phyloP scores from a whole-genome alignment of 2,113 vertebrate genomes.

The Syngnathus scovelli region DNA sequence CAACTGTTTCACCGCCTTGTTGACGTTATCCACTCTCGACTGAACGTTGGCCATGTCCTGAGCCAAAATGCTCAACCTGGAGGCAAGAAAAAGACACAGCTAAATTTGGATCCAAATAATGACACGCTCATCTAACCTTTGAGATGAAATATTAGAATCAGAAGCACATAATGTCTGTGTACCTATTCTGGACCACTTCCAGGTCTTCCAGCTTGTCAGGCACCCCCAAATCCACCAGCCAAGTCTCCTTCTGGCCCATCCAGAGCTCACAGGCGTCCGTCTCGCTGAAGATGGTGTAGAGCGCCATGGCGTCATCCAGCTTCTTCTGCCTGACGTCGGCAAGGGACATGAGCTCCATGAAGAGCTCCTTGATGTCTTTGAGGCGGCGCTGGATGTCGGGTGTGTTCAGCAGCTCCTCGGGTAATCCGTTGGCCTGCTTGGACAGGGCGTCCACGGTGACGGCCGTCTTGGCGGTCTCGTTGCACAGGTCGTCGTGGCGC shows the following conservation, averaged over 20 bases:
- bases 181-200: slow-evolving; percentile 93
- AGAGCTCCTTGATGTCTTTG: slow-evolving; percentile 75
- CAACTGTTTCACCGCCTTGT: slow-evolving; percentile 79
- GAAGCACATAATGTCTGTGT: background rate
- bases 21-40: slow-evolving; percentile 78
- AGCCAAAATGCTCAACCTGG: slow-evolving; percentile 84
- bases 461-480: slow-evolving; percentile 75
- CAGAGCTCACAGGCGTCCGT: slow-evolving; percentile 90
- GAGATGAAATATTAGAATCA: too few species aligned
- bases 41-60: slow-evolving; percentile 84
- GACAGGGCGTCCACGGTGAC: slow-evolving; percentile 76
- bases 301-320: slow-evolving; percentile 81
- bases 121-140: background rate
- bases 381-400: slow-evolving; percentile 82
- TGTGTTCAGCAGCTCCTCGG: slow-evolving; percentile 78
- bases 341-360: slow-evolving; percentile 77
- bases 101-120: background rate
- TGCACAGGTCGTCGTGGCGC: slow-evolving; percentile 79
- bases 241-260: slow-evolving; percentile 95
- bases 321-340: slow-evolving; percentile 78
- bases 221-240: slow-evolving; percentile 82
- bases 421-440: slow-evolving; percentile 78
- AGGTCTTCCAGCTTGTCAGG: slow-evolving; percentile 89
- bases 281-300: slow-evolving; percentile 93
- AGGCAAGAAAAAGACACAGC: slow-evolving; percentile 5